These are phyloP conservation scores for Polyploca ridens DNA, from an alignment of 2,888 invertebrate genomes.

Conservation along the genomic window DNA sequence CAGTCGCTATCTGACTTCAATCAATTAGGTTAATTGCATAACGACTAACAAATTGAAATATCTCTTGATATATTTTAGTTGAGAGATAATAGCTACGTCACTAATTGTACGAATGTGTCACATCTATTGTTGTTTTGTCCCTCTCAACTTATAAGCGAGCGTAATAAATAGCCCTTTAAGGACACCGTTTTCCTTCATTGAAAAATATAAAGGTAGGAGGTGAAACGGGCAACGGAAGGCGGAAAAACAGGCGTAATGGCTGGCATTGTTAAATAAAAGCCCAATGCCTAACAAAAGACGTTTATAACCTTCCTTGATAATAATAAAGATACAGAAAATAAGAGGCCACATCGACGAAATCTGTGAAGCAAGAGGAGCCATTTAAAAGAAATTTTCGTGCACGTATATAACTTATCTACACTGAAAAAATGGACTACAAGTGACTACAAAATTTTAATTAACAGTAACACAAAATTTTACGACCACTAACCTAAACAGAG, in stretches of 20 bases:
- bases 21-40: too few relatives aligned
- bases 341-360: background rate
- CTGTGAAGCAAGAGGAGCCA: background rate
- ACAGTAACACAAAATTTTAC: too few relatives aligned
- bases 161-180: slow-evolving; percentile 1
- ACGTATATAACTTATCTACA: too few relatives aligned
- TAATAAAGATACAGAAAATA: background rate
- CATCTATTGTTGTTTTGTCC: slow-evolving; percentile 1
- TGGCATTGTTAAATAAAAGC: slow-evolving; percentile 8
- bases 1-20: background rate
- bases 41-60: background rate
- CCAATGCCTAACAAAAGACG: slow-evolving; percentile 2
- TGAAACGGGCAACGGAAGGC: slow-evolving; percentile 1
- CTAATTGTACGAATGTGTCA: background rate
- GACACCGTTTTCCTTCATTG: background rate
- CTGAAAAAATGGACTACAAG: too few relatives aligned
- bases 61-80: background rate
- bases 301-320: slow-evolving; percentile 5
- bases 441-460: too few relatives aligned
- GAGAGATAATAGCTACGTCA: background rate
- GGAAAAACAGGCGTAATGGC: slow-evolving; percentile 5
- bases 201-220: background rate
- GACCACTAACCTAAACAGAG: too few relatives aligned
- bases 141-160: background rate
- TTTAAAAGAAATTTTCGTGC: too few relatives aligned